These are phyloP conservation scores for Pherbina coryleti DNA, from an alignment of 2,888 invertebrate species.

Conservation along the genomic window DNA sequence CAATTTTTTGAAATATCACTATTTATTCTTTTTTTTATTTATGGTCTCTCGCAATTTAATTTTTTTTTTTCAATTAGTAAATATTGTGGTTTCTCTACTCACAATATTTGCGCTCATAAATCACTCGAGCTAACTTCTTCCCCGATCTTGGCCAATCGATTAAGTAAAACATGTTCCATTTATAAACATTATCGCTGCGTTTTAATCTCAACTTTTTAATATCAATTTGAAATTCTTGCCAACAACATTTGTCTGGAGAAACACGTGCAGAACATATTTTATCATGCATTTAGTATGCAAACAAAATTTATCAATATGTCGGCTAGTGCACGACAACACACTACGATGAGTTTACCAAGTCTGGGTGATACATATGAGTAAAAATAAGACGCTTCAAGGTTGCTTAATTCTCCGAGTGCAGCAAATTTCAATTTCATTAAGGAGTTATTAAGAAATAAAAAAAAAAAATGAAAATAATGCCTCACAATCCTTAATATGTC, in stretches of 20 bases:
- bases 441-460: no score
- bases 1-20: no score
- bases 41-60: no score
- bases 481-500: no score
- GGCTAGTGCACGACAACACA: not conserved
- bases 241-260: not conserved
- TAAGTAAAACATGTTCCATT: not conserved
- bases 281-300: constrained; percentile 11
- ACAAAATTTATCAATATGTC: constrained; percentile 10
- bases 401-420: no score
- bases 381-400: no score
- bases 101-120: not conserved
- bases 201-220: not conserved
- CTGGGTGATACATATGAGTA: not conserved
- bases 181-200: not conserved
- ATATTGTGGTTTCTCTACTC: no score
- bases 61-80: no score
- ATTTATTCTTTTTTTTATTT: no score
- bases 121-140: not conserved
- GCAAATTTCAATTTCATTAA: no score
- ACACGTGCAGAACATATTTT: constrained; percentile 7
- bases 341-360: no score
- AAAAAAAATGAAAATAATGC: no score
- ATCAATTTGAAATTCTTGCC: constrained; percentile 19
- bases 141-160: not conserved